Percentiles rank a stretch among this genome's conserved stretches.
phyloP scores from a whole-genome alignment of 2,797 vertebrate species.

The Benthosema pterotum region DNA sequence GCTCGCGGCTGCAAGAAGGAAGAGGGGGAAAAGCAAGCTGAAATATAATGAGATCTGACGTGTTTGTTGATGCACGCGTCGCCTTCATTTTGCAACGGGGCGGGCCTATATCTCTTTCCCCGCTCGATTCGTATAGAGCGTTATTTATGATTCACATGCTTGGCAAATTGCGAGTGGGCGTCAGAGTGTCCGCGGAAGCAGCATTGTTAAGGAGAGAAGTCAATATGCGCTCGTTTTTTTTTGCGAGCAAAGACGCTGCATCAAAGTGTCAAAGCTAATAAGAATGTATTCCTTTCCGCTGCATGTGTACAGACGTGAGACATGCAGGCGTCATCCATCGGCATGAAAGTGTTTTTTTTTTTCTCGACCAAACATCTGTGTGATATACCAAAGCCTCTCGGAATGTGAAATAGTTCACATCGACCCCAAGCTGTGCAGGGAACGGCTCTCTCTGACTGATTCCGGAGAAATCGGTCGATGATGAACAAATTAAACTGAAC shows the following conservation, averaged over 20 bases:
- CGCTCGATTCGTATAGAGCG: constrained; percentile 51
- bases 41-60: constrained; percentile 39
- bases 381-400: background rate
- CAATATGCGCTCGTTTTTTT: constrained; percentile 24
- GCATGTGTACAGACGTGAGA: too few species aligned
- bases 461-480: constrained; percentile 17
- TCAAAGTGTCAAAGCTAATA: constrained; percentile 45
- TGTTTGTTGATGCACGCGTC: constrained; percentile 35
- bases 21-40: background rate
- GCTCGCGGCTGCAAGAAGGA: constrained; percentile 18
- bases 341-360: constrained; percentile 13
- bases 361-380: constrained; percentile 19
- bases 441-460: background rate
- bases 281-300: constrained; percentile 25
- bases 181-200: constrained; percentile 28
- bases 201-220: constrained; percentile 22
- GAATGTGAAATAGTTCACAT: background rate
- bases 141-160: constrained; percentile 51
- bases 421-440: background rate
- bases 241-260: constrained; percentile 27
- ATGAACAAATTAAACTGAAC: constrained; percentile 35
- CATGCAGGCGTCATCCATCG: background rate
- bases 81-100: constrained; percentile 35
- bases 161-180: constrained; percentile 31
- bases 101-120: constrained; percentile 47